Base-by-base conservation (phyloP, 2,113 vertebrate species). In the Rattus rattus region DNA sequence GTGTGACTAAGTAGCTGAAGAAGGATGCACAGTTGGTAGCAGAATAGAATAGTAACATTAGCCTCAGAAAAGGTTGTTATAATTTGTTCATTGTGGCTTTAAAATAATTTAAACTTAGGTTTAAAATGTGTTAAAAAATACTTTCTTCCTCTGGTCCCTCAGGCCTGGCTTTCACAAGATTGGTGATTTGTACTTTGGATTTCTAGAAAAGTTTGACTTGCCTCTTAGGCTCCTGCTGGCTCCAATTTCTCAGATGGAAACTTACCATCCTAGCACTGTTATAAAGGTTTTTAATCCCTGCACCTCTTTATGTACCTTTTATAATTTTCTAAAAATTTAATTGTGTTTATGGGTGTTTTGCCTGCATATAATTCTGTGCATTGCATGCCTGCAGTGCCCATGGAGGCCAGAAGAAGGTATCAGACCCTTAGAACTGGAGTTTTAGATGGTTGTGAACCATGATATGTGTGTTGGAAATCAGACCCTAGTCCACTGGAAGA, bases 161-260 rank as follows among this genome's bases (percentile, higher is more conserved):
- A 65, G 86, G 16, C 19, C 22, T 75, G 8, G 24, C 28, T 91
- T 90, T 96, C 52, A n/a, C 30, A 92, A 69, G n/a, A 39, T 84
- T 19, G 39, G 10, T 39, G 11, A 91, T 80, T 67, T 92, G 30
- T 63, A 83, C 11, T 52, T 93, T 61, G 10, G 47, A 81, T 88
- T 95, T 88, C 67, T 89, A 81, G 88, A 56, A 81, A 52, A 90
- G 6, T 86, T 86, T 87, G n/a, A 30, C 80, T 80, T 90, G 84
- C 85, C 91, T 96, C 36, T 96, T 95, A 61, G 43, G 39, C 9
- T 96, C 70, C 81, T 87, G 47, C 4, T 7, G 10, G 43, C 61
- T 91, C 39, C 19, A 83, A 1, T 94, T 94, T 88, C 75, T 94
- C n/a, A 94, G 26, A 16, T 3, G 63, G 54, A 90, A 96, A 80